Percentiles rank a stretch among this genome's conserved stretches.
Evolutionary conservation across 2,797 vertebrate species (phyloP).

Genomic region (Vespertilio murinus): DNA sequence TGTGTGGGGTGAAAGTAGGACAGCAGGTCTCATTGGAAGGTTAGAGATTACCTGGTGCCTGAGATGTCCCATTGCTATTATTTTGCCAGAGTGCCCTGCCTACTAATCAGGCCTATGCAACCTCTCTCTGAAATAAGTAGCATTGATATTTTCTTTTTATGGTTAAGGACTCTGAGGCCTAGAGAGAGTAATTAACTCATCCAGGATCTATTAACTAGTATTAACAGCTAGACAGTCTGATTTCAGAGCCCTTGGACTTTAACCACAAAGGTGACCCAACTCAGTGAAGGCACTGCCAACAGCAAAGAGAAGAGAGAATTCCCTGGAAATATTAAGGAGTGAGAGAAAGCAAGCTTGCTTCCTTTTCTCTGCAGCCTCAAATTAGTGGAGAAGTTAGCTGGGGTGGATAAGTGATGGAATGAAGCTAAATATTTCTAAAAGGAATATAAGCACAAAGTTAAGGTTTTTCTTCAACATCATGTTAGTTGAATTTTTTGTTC

Average conservation of each 20-base stretch:
- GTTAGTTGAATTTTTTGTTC: slow-evolving; percentile 10
- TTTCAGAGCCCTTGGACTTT: neutral
- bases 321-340: neutral
- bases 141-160: neutral
- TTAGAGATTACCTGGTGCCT: neutral
- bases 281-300: neutral
- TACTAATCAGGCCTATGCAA: neutral
- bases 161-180: neutral
- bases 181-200: neutral
- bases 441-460: neutral
- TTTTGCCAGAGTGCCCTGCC: neutral
- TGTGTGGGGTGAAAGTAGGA: neutral
- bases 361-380: neutral
- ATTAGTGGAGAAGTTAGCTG: neutral
- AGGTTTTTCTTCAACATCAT: neutral
- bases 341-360: neutral
- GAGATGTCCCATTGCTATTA: neutral
- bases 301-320: neutral
- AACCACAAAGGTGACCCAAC: neutral
- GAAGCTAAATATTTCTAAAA: neutral
- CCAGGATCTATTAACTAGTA: neutral
- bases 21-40: neutral
- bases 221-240: neutral
- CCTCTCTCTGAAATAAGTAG: neutral
- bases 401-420: neutral